phyloP scores from a whole-genome alignment of 2,113 vertebrate species.

The Cairina moschata region DNA sequence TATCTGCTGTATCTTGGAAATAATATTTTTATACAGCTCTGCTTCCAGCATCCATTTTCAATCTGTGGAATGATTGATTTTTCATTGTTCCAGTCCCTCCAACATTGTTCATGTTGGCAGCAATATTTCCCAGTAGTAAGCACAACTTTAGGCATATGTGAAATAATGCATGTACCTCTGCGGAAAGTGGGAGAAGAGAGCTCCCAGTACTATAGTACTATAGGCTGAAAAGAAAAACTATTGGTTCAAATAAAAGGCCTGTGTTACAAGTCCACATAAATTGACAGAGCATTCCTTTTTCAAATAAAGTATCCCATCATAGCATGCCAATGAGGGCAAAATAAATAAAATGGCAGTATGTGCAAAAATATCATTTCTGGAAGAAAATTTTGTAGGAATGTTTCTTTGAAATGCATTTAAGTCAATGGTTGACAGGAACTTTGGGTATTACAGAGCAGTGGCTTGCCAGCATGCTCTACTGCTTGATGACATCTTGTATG shows the following conservation, averaged over 20 bases:
- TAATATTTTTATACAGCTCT: slow-evolving; percentile 13
- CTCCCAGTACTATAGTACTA: background rate
- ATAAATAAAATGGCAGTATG: background rate
- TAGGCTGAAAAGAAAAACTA: background rate
- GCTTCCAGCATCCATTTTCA: slow-evolving; percentile 2
- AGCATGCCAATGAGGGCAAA: background rate
- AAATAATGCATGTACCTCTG: slow-evolving; percentile 11
- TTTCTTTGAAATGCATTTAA: background rate
- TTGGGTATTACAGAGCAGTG: background rate
- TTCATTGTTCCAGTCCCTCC: slow-evolving; percentile 2
- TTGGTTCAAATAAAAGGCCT: background rate
- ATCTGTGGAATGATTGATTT: slow-evolving; percentile 12
- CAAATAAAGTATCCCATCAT: background rate
- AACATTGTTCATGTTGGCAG: background rate
- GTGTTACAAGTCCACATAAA: background rate
- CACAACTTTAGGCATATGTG: background rate
- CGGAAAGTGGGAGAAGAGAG: background rate
- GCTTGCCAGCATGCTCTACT: background rate
- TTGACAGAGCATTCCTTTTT: background rate
- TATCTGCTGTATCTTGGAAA: background rate
- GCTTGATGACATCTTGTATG: background rate
- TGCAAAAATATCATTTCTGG: background rate
- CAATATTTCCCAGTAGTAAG: background rate
- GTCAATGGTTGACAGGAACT: background rate
- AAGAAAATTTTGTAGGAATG: background rate